Evolutionary conservation across 2,113 vertebrate species (phyloP), one percentile per base, ranked within the genome.

Genomic region (Barnardius zonarius): DNA sequence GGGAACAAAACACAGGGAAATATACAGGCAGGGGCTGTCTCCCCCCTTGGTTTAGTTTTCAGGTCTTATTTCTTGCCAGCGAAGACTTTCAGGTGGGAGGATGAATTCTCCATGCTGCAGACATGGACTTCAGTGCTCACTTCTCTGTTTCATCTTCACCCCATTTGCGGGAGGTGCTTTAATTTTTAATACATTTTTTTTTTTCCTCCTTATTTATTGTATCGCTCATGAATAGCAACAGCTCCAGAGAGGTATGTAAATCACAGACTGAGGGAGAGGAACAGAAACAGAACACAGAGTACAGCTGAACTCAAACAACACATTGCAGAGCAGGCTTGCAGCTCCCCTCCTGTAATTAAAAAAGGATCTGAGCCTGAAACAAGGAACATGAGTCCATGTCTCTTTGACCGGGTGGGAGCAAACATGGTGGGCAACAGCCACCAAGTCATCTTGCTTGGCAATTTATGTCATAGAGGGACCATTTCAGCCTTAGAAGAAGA

Each of bases 351-450:
- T n/a, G 44, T 35, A 82, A 76, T 35, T 79, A 44, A 37, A 83
- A 79, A 83, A 28, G 57, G 33, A 76, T 17, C 30, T 59, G 37
- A 73, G 28, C 16, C 33, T 30, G 20, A 59, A 93, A 74, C 41
- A 54, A 74, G 0, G 3, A 39, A 44, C 23, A 1, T 0, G 7
- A 82, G 25, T 18, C 52, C 48, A 4, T 2, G 4, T 24, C 46
- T 69, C 90, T 37, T 74, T 25, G 15, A 48, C 13, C 37, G 17
- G 52, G 59, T 4, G 4, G 46, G 1, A 48, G 49, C 18, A 76
- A 27, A 68, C 1, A 0, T 22, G 14, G n/a, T 33, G 41, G 46
- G 17, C 57, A 61, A 37, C 6, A 17, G 39, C 46, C 41, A 33
- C 39, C 39, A 39, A 49, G 48, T 16, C 43, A 62, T 25, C 37